These are phyloP conservation scores for Oriolus oriolus DNA, from an alignment of 2,113 vertebrate species.

Conservation along the genomic window DNA sequence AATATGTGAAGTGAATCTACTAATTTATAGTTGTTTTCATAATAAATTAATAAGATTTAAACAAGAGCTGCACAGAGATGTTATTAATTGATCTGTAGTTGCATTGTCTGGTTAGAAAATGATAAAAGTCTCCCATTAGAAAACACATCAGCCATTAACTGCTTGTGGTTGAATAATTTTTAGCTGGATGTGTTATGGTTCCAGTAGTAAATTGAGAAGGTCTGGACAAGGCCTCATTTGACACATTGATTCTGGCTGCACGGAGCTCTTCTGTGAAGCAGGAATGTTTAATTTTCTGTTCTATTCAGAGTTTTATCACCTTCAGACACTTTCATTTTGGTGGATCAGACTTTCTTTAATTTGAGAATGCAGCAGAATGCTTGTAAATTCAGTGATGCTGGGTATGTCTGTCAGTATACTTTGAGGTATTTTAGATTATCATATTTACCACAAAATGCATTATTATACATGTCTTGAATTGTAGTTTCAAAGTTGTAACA, in stretches of 20 bases:
- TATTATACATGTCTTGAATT: not conserved
- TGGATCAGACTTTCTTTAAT: not conserved
- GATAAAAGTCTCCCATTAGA: not conserved
- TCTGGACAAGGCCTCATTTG: not conserved
- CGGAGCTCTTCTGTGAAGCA: not conserved
- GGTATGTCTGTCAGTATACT: not conserved
- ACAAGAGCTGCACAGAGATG: not conserved
- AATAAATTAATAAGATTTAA: not conserved
- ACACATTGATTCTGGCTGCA: not conserved
- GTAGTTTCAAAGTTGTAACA: not conserved
- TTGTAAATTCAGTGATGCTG: not conserved
- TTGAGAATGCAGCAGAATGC: not conserved
- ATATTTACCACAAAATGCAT: not conserved
- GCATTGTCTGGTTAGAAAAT: not conserved
- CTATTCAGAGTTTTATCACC: not conserved
- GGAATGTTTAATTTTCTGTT: not conserved
- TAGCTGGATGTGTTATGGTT: not conserved
- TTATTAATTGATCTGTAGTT: not conserved
- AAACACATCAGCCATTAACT: not conserved
- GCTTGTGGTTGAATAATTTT: not conserved
- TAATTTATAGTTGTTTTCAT: not conserved
- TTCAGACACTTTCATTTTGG: not conserved
- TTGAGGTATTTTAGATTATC: not conserved
- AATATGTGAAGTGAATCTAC: not conserved
- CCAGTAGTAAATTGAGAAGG: not conserved